phyloP scores from a whole-genome alignment of 2,888 invertebrate species.

The Aelia acuminata region DNA sequence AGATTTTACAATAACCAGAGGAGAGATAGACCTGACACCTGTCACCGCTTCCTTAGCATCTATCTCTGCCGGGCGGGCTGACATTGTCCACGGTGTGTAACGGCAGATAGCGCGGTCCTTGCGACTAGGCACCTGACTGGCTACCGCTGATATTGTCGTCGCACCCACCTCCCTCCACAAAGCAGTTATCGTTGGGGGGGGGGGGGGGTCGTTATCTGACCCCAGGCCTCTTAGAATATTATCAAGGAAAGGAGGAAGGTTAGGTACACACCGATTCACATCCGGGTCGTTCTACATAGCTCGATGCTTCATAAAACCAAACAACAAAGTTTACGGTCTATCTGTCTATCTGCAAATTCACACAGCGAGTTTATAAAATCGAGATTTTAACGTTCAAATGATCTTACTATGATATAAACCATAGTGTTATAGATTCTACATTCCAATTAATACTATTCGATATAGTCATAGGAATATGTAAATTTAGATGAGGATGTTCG shows the following conservation, averaged over 20 bases:
- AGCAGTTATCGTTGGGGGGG: not conserved
- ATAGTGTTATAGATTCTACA: too few species aligned
- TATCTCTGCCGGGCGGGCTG: not conserved
- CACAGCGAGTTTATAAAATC: too few species aligned
- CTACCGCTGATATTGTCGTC: not conserved
- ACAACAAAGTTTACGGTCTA: too few species aligned
- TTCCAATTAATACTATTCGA: too few species aligned
- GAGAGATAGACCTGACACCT: not conserved
- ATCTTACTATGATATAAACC: too few species aligned
- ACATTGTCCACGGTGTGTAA: slow-evolving; percentile 6
- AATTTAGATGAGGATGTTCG: too few species aligned
- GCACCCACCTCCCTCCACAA: not conserved
- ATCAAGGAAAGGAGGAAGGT: not conserved
- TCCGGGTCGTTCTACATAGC: not conserved
- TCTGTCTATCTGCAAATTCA: too few species aligned
- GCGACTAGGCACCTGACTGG: not conserved
- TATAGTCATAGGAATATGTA: too few species aligned
- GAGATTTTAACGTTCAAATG: too few species aligned
- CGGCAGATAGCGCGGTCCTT: not conserved
- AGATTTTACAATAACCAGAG: slow-evolving; percentile 4
- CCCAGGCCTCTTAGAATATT: not conserved
- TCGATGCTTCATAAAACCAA: not conserved
- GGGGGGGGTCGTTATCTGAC: not conserved
- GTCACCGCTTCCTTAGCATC: slow-evolving; percentile 2
- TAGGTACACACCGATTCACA: slow-evolving; percentile 26